Conservation (phyloP, 30 jellyfish, hydroid and myxozoan genomes). For the Chrysaora quinquecirrha region DNA sequence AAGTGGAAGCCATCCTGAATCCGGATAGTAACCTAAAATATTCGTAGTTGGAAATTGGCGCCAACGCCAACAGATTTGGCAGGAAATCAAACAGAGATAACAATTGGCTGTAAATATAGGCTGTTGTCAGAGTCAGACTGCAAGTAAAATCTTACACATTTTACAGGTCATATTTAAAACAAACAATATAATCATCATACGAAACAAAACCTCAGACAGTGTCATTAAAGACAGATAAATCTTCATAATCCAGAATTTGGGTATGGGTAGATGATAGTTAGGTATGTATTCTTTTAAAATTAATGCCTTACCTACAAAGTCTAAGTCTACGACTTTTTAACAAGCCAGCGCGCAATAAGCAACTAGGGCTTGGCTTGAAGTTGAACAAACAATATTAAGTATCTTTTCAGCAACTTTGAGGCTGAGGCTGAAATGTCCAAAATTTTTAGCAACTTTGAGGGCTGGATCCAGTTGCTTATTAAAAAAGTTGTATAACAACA, state of each 20-base stretch:
- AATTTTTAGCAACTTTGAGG: not conserved
- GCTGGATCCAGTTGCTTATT: not conserved
- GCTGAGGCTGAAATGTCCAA: not conserved
- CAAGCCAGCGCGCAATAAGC: not conserved
- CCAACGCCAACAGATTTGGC: not conserved
- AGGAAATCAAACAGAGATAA: not conserved
- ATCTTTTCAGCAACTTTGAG: not conserved
- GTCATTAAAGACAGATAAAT: not conserved
- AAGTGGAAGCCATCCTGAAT: constrained; percentile 1
- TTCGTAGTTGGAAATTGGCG: not conserved
- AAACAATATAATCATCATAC: not conserved
- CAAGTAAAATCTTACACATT: not conserved
- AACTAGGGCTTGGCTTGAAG: not conserved
- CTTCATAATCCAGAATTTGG: no score
- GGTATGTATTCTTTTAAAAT: no score
- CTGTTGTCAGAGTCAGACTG: not conserved
- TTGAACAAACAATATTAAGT: not conserved
- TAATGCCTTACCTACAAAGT: not conserved
- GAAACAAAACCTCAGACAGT: not conserved
- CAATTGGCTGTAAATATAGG: not conserved
- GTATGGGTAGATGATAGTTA: no score
- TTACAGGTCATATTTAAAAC: not conserved
- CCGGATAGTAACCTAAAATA: not conserved
- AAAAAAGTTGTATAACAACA: not conserved
- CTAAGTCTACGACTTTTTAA: not conserved